These are phyloP conservation scores for Trileptium ribeirensis DNA, from an alignment of 2,888 invertebrate genomes.

Conservation along the genomic window DNA sequence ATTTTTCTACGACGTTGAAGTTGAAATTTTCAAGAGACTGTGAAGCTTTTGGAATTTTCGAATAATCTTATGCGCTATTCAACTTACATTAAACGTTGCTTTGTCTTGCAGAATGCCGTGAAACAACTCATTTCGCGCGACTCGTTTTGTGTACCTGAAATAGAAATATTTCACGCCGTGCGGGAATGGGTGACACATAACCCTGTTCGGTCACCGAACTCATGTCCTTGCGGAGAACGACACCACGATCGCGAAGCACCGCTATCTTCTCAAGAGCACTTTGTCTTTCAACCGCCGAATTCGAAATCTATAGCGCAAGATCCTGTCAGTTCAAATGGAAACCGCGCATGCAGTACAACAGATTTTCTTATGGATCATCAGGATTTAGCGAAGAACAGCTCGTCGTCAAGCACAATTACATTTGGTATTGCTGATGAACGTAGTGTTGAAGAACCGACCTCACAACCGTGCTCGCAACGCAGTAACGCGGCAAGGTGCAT, in stretches of 20 bases:
- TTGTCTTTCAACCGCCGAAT: too few species aligned
- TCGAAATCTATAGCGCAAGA: not conserved
- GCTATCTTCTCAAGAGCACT: not conserved
- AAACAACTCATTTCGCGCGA: constrained; percentile 77
- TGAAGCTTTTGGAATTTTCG: too few species aligned
- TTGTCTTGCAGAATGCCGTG: constrained; percentile 71
- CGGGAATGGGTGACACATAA: constrained; percentile 64
- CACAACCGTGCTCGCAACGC: too few species aligned
- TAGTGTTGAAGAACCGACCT: too few species aligned
- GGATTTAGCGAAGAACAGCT: not conserved
- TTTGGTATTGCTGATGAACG: too few species aligned
- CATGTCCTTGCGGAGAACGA: too few species aligned
- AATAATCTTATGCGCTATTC: too few species aligned
- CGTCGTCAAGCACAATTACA: not conserved
- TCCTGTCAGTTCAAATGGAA: not conserved
- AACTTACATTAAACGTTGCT: too few species aligned
- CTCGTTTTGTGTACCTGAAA: constrained; percentile 92
- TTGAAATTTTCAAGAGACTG: too few species aligned
- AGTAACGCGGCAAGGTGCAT: too few species aligned
- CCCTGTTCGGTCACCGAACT: not conserved
- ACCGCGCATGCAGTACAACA: not conserved
- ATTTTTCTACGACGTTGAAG: too few species aligned
- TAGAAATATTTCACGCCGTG: constrained; percentile 84
- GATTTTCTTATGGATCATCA: not conserved
- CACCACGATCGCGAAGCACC: constrained; percentile 64